Percentiles rank a stretch among this genome's conserved stretches.
Evolutionary conservation across 2,888 invertebrate species (phyloP).

Genomic region (Pseudococcus longispinus): DNA sequence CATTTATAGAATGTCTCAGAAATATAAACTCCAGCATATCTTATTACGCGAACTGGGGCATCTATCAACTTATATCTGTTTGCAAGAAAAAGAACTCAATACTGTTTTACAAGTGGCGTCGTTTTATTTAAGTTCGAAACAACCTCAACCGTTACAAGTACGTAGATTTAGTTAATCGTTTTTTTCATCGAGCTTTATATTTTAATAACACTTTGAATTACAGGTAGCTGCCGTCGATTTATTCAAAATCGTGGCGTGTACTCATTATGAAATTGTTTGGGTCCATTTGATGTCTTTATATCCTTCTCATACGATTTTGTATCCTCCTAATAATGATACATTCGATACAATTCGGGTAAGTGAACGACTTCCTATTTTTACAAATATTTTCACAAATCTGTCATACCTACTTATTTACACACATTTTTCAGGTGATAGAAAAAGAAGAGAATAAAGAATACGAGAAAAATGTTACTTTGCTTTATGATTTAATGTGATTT

Average conservation of each 20-base stretch:
- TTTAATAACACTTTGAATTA: slow-evolving; percentile 57
- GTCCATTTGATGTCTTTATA: slow-evolving; percentile 59
- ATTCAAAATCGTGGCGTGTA: slow-evolving; percentile 66
- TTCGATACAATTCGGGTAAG: neutral
- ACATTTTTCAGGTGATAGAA: neutral
- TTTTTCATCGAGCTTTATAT: slow-evolving; percentile 23
- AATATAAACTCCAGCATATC: slow-evolving; percentile 60
- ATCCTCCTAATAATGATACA: neutral
- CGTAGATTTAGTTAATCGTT: slow-evolving; percentile 48
- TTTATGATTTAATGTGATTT: neutral
- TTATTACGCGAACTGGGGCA: slow-evolving; percentile 60
- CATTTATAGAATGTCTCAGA: slow-evolving; percentile 60
- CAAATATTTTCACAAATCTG: neutral
- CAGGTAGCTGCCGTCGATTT: slow-evolving; percentile 68
- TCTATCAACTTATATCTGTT: slow-evolving; percentile 59
- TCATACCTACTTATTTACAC: neutral
- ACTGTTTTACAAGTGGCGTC: slow-evolving; percentile 64
- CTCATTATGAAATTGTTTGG: slow-evolving; percentile 64
- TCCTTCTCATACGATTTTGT: neutral
- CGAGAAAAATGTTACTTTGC: neutral
- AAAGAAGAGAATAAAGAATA: neutral
- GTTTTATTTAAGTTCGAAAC: slow-evolving; percentile 69
- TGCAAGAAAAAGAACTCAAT: slow-evolving; percentile 60
- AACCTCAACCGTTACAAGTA: slow-evolving; percentile 73
- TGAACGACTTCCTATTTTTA: neutral